phyloP scores from a whole-genome alignment of 2,113 vertebrate genomes.

The Psammodynastes pulverulentus region DNA sequence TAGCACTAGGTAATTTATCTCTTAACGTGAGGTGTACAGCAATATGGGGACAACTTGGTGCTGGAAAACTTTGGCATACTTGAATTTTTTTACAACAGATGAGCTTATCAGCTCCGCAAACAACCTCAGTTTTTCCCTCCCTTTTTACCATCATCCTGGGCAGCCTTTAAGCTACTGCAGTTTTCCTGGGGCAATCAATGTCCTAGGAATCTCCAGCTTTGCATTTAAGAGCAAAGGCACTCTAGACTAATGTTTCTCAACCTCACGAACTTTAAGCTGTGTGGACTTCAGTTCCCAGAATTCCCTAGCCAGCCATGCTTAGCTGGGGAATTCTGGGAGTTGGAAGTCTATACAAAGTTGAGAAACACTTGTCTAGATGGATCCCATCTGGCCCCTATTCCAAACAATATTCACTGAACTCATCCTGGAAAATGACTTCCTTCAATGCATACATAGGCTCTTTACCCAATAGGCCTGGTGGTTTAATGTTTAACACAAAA shows the following conservation, averaged over 20 bases:
- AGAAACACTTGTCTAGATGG: background rate
- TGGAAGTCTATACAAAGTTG: no score
- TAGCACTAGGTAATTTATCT: background rate
- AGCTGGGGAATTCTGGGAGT: no score
- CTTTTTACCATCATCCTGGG: background rate
- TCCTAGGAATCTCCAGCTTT: background rate
- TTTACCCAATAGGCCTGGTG: background rate
- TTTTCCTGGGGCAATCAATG: background rate
- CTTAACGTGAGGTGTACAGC: background rate
- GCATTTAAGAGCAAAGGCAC: background rate
- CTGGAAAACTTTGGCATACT: background rate
- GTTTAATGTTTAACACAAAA: background rate
- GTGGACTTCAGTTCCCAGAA: no score
- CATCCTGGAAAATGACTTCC: background rate
- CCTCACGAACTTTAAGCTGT: background rate
- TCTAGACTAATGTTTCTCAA: background rate
- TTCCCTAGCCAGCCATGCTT: no score
- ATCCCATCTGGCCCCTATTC: background rate
- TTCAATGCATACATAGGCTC: background rate
- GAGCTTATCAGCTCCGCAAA: background rate
- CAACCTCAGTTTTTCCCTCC: background rate
- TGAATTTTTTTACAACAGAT: background rate
- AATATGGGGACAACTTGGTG: background rate
- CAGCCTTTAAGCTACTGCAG: background rate
- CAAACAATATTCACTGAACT: background rate